Base-by-base conservation (phyloP, 2,888 invertebrate genomes). In the Cephus rjabovi region DNA sequence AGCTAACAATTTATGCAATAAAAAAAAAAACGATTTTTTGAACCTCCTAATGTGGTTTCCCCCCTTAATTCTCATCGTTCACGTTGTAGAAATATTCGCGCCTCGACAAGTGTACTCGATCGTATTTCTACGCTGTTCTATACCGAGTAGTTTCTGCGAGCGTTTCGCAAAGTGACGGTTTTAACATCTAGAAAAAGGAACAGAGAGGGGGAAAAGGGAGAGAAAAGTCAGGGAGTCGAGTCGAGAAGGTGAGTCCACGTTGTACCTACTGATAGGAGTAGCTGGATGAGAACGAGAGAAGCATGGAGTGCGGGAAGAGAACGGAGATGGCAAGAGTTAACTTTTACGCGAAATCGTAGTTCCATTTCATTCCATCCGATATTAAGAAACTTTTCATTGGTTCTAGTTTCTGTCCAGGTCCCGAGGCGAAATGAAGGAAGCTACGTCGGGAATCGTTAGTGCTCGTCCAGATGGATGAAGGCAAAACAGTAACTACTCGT, bases 331-430 rank as follows among this genome's bases (percentile, higher is more conserved):
- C 30, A 71, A 33, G 23, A 34, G 74, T 74, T 74, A 74, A 74
- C 74, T 74, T 35, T 74, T 34, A 15, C 34, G 12, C 34, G 74
- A 34, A 74, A 74, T 74, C 35, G 34, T 30, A 69, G 37, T 71
- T 73, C 69, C 34, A 33, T 71, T 76, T 73, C 56, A 23, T 56
- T 56, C 37, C 35, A 80, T 87, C 82, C 85, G 89, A 89, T 89
- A 89, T 89, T 89, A 89, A 89, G 89, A 89, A 89, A 89, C 89
- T 89, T 89, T 89, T 83, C 86, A 87, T 88, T 83, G 87, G 86
- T 82, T 86, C 80, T 82, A 82, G 80, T 37, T 71, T 4, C 35
- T 37, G 30, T 33, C 30, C 23, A 9, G 68, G 78, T 76, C 79
- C 68, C 34, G 40, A 76, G 79, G 78, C 79, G 68, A 83, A 81